Conservation (phyloP, 2,797 vertebrate genomes). For the Agapornis canus region DNA sequence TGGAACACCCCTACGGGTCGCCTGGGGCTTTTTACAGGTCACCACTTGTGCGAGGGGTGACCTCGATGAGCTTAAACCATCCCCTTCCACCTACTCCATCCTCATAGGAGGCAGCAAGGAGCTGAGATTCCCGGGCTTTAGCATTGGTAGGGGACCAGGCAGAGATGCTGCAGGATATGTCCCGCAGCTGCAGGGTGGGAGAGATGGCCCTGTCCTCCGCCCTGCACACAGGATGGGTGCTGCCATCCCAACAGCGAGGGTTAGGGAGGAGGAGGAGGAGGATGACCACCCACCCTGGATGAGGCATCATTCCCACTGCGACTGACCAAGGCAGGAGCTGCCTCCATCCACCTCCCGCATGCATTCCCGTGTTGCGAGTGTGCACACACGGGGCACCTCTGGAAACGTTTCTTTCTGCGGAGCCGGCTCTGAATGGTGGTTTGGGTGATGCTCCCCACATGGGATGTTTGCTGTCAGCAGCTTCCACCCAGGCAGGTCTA, state of each 20-base stretch:
- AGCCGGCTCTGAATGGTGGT: neutral
- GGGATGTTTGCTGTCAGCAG: neutral
- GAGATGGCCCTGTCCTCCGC: neutral
- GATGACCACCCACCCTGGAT: neutral
- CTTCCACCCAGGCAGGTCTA: neutral
- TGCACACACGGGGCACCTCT: neutral
- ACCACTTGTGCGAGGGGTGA: slow-evolving; percentile 50
- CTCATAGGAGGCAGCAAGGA: neutral
- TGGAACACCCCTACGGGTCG: neutral
- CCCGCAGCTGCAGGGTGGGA: fast-evolving
- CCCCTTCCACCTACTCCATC: neutral
- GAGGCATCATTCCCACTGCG: neutral
- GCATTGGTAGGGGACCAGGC: neutral
- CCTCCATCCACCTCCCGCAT: neutral
- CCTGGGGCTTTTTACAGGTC: slow-evolving; percentile 62
- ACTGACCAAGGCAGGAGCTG: neutral
- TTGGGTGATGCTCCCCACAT: neutral
- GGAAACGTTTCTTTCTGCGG: fast-evolving
- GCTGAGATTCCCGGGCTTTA: neutral
- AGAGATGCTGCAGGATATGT: neutral
- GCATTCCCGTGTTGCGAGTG: neutral
- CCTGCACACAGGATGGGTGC: neutral
- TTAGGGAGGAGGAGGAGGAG: neutral
- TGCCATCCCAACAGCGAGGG: neutral
- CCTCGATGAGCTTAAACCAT: neutral